These are phyloP conservation scores for Hystrix cristata DNA, from an alignment of 2,113 vertebrate genomes.

Conservation along the genomic window DNA sequence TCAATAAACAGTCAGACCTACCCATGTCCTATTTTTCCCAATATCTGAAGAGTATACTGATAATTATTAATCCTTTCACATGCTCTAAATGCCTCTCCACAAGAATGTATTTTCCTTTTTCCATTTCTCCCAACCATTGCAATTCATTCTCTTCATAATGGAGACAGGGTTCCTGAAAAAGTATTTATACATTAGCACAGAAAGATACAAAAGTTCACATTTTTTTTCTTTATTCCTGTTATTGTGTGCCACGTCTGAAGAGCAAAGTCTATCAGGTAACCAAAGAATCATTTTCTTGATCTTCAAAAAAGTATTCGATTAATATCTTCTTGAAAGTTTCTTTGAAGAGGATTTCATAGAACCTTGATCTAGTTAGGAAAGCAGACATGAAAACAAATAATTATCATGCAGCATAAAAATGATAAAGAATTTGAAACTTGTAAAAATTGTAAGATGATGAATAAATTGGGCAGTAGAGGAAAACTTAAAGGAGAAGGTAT, in stretches of 20 bases:
- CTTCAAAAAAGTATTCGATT: background rate
- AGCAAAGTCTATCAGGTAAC: background rate
- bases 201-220: background rate
- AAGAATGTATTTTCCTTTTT: background rate
- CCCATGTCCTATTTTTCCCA: background rate
- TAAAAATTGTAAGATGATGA: background rate
- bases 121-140: background rate
- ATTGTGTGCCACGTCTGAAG: background rate
- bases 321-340: conserved; percentile 9
- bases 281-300: background rate
- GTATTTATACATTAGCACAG: background rate
- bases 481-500: background rate
- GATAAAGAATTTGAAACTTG: conserved; percentile 5
- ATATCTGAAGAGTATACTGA: background rate
- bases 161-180: background rate
- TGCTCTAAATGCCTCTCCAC: background rate
- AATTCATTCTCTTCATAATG: background rate
- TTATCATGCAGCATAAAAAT: conserved; percentile 39
- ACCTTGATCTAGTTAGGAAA: background rate
- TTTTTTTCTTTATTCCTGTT: background rate
- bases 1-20: background rate
- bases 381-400: background rate
- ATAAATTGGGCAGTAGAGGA: background rate
- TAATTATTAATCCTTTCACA: background rate
- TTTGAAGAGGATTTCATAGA: background rate